Evolutionary conservation across 2,797 vertebrate genomes (phyloP).

Genomic region (Anabacerthia variegaticeps): DNA sequence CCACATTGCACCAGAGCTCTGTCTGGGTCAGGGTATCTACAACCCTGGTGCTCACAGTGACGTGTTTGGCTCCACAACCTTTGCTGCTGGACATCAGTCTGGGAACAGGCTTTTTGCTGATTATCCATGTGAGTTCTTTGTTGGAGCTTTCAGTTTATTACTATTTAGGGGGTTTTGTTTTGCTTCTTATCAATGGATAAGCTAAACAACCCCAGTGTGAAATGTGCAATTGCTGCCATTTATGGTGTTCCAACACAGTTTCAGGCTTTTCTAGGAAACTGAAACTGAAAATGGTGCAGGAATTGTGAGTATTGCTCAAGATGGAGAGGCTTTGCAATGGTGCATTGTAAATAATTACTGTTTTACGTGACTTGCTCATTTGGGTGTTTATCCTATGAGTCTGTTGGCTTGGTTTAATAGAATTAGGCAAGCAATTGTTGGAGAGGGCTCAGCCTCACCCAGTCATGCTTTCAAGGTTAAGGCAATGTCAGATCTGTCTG

Average conservation of each 20-base stretch:
- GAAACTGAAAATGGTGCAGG: not conserved
- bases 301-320: not conserved
- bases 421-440: not conserved
- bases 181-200: not conserved
- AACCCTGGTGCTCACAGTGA: not conserved
- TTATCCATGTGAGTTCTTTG: not conserved
- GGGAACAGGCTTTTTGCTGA: not conserved
- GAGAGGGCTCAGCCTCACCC: conserved; percentile 15
- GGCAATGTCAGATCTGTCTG: not conserved
- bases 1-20: not conserved
- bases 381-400: conserved; percentile 7
- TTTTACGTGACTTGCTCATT: not conserved
- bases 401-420: not conserved
- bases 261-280: not conserved
- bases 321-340: not conserved
- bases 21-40: not conserved
- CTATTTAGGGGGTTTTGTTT: not conserved
- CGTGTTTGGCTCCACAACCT: fast-evolving
- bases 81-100: not conserved
- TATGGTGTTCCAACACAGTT: not conserved
- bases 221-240: not conserved
- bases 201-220: not conserved
- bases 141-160: not conserved
- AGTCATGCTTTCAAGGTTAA: not conserved
- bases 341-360: not conserved